Evolutionary conservation across 2,888 invertebrate species (phyloP).

Genomic region (Agelastica alni): DNA sequence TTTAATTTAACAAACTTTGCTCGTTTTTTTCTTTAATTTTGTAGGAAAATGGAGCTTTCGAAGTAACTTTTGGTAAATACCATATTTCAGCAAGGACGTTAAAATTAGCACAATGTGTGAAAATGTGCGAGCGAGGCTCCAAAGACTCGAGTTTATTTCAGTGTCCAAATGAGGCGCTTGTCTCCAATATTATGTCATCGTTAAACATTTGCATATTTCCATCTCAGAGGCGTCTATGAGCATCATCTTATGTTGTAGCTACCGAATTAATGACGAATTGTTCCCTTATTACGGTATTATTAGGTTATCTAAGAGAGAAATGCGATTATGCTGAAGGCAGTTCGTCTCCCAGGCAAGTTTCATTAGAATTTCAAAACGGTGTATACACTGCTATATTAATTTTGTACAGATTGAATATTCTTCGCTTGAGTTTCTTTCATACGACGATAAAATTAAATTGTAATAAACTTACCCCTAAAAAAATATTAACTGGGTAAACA

Average conservation of each 20-base stretch:
- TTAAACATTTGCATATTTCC: slow-evolving; percentile 45
- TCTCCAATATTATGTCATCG: slow-evolving; percentile 45
- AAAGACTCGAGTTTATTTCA: neutral
- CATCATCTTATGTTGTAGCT: slow-evolving; percentile 39
- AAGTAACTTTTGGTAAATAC: neutral
- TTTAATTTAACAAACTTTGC: no score
- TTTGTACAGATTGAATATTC: slow-evolving; percentile 21
- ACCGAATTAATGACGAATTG: slow-evolving; percentile 48
- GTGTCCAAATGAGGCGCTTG: slow-evolving; percentile 47
- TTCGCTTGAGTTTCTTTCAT: neutral
- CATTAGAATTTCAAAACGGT: slow-evolving; percentile 40
- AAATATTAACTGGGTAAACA: no score
- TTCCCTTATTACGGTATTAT: slow-evolving; percentile 47
- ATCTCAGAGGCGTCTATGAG: slow-evolving; percentile 35
- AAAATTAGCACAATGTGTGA: slow-evolving; percentile 44
- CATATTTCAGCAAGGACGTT: neutral
- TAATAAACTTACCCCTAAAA: no score
- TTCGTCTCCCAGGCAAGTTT: slow-evolving; percentile 38
- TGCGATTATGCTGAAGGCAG: slow-evolving; percentile 41
- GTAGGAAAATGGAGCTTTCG: no score
- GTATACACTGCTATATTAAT: slow-evolving; percentile 27
- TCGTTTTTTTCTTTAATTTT: no score
- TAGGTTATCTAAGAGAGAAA: slow-evolving; percentile 44
- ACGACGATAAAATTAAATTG: no score
- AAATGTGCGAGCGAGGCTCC: slow-evolving; percentile 30